Base-by-base conservation (phyloP, 1,140 invertebrate species). In the Hycleus phaleratus region DNA sequence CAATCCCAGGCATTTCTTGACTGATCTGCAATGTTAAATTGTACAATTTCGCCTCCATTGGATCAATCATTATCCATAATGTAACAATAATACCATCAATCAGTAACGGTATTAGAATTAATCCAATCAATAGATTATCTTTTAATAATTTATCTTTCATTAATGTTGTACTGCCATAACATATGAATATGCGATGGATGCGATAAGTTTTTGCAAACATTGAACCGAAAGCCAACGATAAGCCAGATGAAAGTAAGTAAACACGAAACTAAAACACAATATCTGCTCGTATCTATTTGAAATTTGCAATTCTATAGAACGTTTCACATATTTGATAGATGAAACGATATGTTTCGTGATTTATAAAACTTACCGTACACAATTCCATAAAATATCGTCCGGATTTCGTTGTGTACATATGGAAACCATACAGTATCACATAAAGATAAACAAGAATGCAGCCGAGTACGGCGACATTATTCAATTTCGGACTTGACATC, bases 391-490 rank as follows among this genome's bases (percentile, higher is more conserved):
- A 93, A 60, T 85, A 82, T 46, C 81, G 78, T 7, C 82, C 79
- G 51, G 80, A 74, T 9, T 83, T 80, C 38, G 91, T 71, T 10
- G 82, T 88, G n/a, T 85, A 82, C 68, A 90, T 85, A 74, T 94
- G 90, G 39, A 93, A 75, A n/a, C 90, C 91, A 47, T 94, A 78
- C 46, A 98, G 77, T 58, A 96, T 91, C 38, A 98, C 93, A 46
- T 93, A 93, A 9, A 87, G 81, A 75, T 98, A 98, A 4, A 95
- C 92, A 56, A 97, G 77, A 60, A 95, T 88, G 68, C 93, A 97
- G 18, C 95, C 96, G 46, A 94, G 84, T 46, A 96, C 90, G 9
- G 96, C 95, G 71, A 98, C 85, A 77, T 97, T 98, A 79, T 97
- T 98, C 60, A 98, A 79, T 69, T 94, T 88, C 4, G 95, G 95